Evolutionary conservation across 2,888 invertebrate species (phyloP), one percentile per base, ranked within the genome.

Genomic region (Leptinotarsa tumamoca): DNA sequence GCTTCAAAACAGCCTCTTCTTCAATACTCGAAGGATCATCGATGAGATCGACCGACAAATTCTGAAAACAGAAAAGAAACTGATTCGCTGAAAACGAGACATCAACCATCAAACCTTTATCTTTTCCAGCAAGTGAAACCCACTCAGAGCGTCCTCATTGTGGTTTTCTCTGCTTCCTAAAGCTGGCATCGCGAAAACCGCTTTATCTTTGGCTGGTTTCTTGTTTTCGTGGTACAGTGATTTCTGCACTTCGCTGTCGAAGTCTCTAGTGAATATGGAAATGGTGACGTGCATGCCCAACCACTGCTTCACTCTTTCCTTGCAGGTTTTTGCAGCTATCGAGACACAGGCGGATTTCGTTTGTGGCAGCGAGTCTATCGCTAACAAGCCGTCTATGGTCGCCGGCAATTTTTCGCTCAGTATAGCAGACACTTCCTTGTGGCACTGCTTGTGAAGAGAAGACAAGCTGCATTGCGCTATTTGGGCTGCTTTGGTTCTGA

Each of bases 221-320:
- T 75, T 73, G 70, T 56, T 69, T 15, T 78, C 77, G 15, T 1
- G 14, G 68, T 50, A 50, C 49, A 72, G 18, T 52, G 74, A 71
- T 73, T 79, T 82, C 63, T 81, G 80, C 21, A 81, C 51, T 71
- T 82, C 82, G 2, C 61, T 71, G 27, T 86, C 85, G 56, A 89
- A 85, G 72, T 89, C 87, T 79, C 88, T 89, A 3, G 82, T 82
- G 74, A 89, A 89, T 18, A 89, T 83, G 23, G 82, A 86, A 77
- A 82, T 73, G 74, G 77, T 83, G 54, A 91, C 85, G 79, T 92
- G 91, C 0, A 90, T 87, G 23, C 89, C 86, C 2, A 90, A 87
- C 93, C 93, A 93, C 50, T 91, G 90, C 63, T 89, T 85, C 27
- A 92, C 89, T 69, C 91, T 89, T 18, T 89, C 88, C 56, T 85